Evolutionary conservation across 2,888 invertebrate genomes (phyloP).

Genomic region (Schizaphis graminum): DNA sequence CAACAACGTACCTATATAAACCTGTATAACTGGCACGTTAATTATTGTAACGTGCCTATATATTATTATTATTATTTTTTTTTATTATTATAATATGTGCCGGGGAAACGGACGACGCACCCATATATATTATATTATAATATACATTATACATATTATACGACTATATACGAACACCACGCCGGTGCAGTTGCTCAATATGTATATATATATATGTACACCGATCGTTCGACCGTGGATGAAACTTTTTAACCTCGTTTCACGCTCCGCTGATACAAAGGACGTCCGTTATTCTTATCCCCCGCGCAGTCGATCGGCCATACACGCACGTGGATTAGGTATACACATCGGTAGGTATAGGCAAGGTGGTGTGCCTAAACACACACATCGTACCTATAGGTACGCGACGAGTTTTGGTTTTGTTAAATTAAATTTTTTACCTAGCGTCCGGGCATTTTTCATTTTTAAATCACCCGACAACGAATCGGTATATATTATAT

Average conservation of each 20-base stretch:
- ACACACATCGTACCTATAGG: background rate
- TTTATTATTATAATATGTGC: background rate
- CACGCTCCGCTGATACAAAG: slow-evolving; percentile 35
- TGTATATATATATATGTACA: background rate
- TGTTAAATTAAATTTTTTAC: background rate
- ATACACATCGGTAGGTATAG: background rate
- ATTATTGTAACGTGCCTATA: background rate
- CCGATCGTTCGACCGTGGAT: slow-evolving; percentile 43
- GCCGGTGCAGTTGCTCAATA: slow-evolving; percentile 31
- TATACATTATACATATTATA: background rate
- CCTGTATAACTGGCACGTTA: background rate
- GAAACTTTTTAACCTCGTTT: slow-evolving; percentile 55
- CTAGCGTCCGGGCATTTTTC: background rate
- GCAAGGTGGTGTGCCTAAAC: background rate
- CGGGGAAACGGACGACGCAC: slow-evolving; percentile 26
- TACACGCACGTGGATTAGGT: background rate
- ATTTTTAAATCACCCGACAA: background rate
- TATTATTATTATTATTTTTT: background rate
- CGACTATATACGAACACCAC: background rate
- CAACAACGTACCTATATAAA: background rate
- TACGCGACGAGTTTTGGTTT: background rate
- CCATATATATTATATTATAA: background rate
- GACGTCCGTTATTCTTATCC: slow-evolving; percentile 47
- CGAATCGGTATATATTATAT: background rate
- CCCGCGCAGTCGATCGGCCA: background rate